Percentiles rank a stretch among this genome's conserved stretches.
These are phyloP conservation scores for Drosophila micromelanica DNA, from an alignment of 1,140 invertebrate genomes.

Conservation along the genomic window DNA sequence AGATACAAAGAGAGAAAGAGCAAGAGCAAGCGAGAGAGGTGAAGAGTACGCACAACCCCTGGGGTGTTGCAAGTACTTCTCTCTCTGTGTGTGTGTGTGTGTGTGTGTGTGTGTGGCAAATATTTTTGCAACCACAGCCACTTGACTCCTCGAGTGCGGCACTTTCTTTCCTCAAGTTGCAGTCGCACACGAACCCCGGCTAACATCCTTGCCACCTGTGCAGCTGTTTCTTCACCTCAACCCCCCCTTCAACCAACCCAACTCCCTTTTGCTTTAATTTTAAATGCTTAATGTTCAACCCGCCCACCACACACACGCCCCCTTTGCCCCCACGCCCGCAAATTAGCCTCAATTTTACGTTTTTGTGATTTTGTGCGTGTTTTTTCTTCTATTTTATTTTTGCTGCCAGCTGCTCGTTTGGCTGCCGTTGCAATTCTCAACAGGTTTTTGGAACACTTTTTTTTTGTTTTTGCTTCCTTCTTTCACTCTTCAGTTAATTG, in stretches of 20 bases:
- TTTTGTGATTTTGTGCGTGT: slow-evolving; percentile 24
- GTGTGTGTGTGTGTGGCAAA: slow-evolving; percentile 28
- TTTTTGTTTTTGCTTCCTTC: neutral
- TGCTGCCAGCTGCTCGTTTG: slow-evolving; percentile 3
- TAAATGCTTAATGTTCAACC: slow-evolving; percentile 10
- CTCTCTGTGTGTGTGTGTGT: slow-evolving; percentile 7
- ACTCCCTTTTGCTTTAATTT: slow-evolving; percentile 1
- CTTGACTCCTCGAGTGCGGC: slow-evolving; percentile 70
- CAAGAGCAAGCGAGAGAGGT: neutral
- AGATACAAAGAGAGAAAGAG: neutral
- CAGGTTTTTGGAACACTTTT: slow-evolving; percentile 8
- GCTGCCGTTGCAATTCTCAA: slow-evolving; percentile 23
- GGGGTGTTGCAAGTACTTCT: no score
- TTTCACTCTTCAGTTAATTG: slow-evolving; percentile 6
- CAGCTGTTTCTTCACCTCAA: neutral
- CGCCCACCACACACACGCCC: no score
- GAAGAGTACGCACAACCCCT: neutral
- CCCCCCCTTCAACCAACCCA: neutral
- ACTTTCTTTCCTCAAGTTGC: slow-evolving; percentile 37
- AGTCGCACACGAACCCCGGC: neutral
- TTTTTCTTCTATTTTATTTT: neutral
- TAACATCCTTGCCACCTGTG: slow-evolving; percentile 31
- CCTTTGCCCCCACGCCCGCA: neutral
- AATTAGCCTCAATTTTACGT: slow-evolving; percentile 32
- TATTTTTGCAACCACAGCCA: slow-evolving; percentile 65